Percentiles rank a stretch among this genome's conserved stretches.
Evolutionary conservation across 2,113 vertebrate species (phyloP).

Genomic region (Leucosticte australis): DNA sequence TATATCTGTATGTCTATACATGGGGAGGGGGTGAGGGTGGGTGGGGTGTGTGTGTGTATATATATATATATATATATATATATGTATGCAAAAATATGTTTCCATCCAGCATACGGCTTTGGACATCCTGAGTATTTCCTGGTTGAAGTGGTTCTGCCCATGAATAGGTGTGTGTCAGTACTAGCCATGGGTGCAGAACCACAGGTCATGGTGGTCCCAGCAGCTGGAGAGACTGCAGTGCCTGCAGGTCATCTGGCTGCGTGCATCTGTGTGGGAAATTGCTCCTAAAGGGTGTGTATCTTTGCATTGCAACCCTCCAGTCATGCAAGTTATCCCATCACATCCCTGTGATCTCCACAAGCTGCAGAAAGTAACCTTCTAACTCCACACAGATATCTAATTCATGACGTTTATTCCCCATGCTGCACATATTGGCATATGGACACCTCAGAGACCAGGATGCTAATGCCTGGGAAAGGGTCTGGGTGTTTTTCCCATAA

Average conservation of each 20-base stretch:
- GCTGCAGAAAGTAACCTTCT: not conserved
- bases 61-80: not conserved
- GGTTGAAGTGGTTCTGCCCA: not conserved
- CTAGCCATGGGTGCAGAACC: not conserved
- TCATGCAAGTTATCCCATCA: accelerated
- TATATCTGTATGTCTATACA: not conserved
- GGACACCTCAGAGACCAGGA: not conserved
- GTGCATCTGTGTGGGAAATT: accelerated
- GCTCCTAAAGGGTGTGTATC: not conserved
- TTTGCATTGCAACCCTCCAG: not conserved
- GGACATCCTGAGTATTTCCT: not conserved
- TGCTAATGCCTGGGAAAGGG: not conserved
- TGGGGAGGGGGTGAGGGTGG: not conserved
- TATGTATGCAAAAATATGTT: not conserved
- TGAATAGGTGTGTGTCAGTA: not conserved
- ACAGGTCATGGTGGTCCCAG: not conserved
- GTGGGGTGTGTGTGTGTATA: not conserved
- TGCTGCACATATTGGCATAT: accelerated
- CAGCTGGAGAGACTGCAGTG: accelerated
- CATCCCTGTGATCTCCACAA: not conserved
- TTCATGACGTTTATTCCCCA: not conserved
- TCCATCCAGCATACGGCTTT: not conserved
- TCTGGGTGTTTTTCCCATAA: not conserved
- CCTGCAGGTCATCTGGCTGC: not conserved
- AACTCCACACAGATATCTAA: not conserved